These are phyloP conservation scores for Platycnemis pennipes DNA, from an alignment of 2,888 invertebrate genomes.

Conservation along the genomic window DNA sequence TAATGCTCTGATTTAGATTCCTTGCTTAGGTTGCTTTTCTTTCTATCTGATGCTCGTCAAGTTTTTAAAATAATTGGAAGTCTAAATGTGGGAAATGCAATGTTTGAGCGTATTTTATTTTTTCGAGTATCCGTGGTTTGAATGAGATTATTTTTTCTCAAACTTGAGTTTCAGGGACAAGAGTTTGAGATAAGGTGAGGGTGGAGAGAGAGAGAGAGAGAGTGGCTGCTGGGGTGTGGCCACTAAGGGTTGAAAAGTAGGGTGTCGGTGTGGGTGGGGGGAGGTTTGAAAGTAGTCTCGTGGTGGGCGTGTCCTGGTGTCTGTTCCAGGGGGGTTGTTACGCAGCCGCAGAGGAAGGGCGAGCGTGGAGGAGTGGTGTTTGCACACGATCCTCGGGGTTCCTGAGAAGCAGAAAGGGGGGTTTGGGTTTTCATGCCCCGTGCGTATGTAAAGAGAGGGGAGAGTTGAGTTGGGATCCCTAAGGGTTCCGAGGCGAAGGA, in stretches of 20 bases:
- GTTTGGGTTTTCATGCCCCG: not conserved
- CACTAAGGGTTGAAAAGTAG: not conserved
- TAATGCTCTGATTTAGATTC: too few relatives aligned
- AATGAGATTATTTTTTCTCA: not conserved
- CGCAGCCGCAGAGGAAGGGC: not conserved
- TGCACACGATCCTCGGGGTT: not conserved
- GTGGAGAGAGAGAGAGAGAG: not conserved
- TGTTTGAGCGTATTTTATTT: too few relatives aligned
- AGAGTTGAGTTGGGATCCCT: not conserved
- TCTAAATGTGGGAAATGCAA: too few relatives aligned
- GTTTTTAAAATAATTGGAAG: too few relatives aligned
- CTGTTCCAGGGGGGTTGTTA: not conserved
- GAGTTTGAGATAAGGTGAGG: not conserved
- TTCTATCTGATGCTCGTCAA: too few relatives aligned
- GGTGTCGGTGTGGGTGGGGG: not conserved
- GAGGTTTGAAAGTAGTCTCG: not conserved
- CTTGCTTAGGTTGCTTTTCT: too few relatives aligned
- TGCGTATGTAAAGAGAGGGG: not conserved
- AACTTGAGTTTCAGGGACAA: not conserved
- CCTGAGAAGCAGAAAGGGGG: not conserved
- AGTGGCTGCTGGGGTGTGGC: conserved; percentile 1
- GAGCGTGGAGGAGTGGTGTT: not conserved
- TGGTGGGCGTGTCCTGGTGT: not conserved
- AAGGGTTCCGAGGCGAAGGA: not conserved
- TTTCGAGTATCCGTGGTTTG: not conserved